Conservation (phyloP, 1,140 invertebrate species). For the Dendrolimus kikuchii region DNA sequence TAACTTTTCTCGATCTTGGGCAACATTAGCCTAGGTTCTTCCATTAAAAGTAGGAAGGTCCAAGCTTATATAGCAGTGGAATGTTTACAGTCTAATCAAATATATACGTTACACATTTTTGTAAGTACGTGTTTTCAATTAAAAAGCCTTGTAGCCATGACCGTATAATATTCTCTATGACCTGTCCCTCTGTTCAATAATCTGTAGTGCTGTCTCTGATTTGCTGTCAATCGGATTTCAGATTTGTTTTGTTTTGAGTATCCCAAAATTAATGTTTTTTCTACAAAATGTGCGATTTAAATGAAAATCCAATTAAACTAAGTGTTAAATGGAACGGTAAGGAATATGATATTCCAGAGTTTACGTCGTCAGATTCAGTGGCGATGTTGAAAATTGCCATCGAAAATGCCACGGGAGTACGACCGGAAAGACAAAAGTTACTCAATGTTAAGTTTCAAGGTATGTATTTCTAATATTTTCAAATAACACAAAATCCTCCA, state of each 20-base stretch:
- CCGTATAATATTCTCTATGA: too few relatives aligned
- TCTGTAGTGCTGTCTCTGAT: neutral
- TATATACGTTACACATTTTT: too few relatives aligned
- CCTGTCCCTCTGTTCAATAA: neutral
- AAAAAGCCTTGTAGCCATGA: too few relatives aligned
- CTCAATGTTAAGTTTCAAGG: slow-evolving; percentile 95
- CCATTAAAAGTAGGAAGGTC: too few relatives aligned
- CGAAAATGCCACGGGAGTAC: slow-evolving; percentile 85
- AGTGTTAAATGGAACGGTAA: slow-evolving; percentile 94
- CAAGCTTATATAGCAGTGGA: too few relatives aligned
- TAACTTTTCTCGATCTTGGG: too few relatives aligned
- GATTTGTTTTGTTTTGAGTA: slow-evolving; percentile 46
- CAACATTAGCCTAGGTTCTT: too few relatives aligned
- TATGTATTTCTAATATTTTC: slow-evolving; percentile 14
- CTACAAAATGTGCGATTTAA: slow-evolving; percentile 61
- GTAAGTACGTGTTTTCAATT: too few relatives aligned
- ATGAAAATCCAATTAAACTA: slow-evolving; percentile 68
- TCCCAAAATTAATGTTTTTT: slow-evolving; percentile 21
- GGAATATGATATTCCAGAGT: slow-evolving; percentile 82
- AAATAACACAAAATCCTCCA: neutral
- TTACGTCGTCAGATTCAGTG: slow-evolving; percentile 82
- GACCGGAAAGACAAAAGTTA: slow-evolving; percentile 92
- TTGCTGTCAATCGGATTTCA: slow-evolving; percentile 12
- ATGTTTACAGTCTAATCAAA: too few relatives aligned
- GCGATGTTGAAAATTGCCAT: slow-evolving; percentile 86